Percentiles rank a stretch among this genome's conserved stretches.
These are phyloP conservation scores for Alosa alosa DNA, from an alignment of 2,113 vertebrate genomes.

Conservation along the genomic window DNA sequence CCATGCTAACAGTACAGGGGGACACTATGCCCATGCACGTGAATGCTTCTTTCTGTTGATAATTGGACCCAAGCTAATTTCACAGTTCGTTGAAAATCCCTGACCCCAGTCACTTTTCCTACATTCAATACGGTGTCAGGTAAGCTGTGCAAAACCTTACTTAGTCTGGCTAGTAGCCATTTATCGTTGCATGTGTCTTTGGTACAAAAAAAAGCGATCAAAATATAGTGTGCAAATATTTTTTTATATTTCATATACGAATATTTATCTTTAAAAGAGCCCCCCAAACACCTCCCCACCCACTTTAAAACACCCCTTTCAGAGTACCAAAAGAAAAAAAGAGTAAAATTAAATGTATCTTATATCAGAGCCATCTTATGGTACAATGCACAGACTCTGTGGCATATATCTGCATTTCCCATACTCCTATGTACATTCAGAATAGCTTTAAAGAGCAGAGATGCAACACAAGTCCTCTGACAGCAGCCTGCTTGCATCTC, in stretches of 20 bases:
- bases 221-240: constrained; percentile 99
- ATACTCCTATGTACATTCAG: constrained; percentile 98
- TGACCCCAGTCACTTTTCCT: constrained; percentile 93
- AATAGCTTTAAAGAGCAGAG: constrained; percentile 87
- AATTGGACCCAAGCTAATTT: constrained; percentile 99
- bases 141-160: constrained; percentile 99
- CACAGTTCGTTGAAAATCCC: constrained; percentile 98
- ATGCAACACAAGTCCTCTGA: constrained; percentile 81
- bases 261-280: constrained; percentile 63
- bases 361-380: constrained; percentile 95
- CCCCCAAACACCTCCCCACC: constrained; percentile 41
- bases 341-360: constrained; percentile 54
- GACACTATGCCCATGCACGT: constrained; percentile 77
- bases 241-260: constrained; percentile 71
- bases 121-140: constrained; percentile 99
- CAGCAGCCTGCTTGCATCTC: constrained; percentile 59
- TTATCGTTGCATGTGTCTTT: constrained; percentile 99
- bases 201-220: constrained; percentile 94
- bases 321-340: constrained; percentile 73
- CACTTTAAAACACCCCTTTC: constrained; percentile 25
- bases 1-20: constrained; percentile 46
- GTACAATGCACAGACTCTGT: constrained; percentile 99
- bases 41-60: constrained; percentile 95
- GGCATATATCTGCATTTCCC: constrained; percentile 97
- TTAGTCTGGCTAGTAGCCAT: constrained; percentile 98